Evolutionary conservation across 2,113 vertebrate species (phyloP).

Genomic region (Epinephelus cyanopodus): DNA sequence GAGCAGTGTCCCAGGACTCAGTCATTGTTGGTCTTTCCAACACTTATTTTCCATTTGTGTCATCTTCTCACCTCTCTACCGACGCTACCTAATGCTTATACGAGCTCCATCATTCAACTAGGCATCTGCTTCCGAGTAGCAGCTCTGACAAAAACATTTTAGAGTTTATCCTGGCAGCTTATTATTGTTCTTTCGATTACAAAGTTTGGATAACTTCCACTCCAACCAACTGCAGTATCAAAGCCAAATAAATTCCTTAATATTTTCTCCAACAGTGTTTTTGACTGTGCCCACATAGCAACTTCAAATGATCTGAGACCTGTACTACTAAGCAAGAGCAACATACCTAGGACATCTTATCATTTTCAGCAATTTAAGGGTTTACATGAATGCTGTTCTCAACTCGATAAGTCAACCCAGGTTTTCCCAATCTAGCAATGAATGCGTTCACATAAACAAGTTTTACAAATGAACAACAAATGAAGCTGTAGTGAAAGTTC

Average conservation of each 20-base stretch:
- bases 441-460: too few relatives aligned
- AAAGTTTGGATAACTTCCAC: not conserved
- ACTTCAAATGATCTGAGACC: not conserved
- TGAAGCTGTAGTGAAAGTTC: too few relatives aligned
- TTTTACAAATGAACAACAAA: too few relatives aligned
- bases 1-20: not conserved
- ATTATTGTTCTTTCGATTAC: not conserved
- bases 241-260: not conserved
- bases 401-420: too few relatives aligned
- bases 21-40: not conserved
- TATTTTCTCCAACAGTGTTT: not conserved
- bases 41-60: not conserved
- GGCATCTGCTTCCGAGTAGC: not conserved
- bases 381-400: too few relatives aligned
- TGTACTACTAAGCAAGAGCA: too few relatives aligned
- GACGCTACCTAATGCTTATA: not conserved
- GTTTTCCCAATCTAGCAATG: too few relatives aligned
- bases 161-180: not conserved
- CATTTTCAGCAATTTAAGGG: too few relatives aligned
- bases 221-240: not conserved
- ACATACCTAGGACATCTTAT: too few relatives aligned
- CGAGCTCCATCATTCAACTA: not conserved
- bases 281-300: not conserved
- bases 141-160: constrained; percentile 9
- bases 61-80: not conserved